A percentile compares a stretch with the other conserved stretches of the same genome.
Conservation (phyloP, 2,797 vertebrate species). For the Sciurus vulgaris region DNA sequence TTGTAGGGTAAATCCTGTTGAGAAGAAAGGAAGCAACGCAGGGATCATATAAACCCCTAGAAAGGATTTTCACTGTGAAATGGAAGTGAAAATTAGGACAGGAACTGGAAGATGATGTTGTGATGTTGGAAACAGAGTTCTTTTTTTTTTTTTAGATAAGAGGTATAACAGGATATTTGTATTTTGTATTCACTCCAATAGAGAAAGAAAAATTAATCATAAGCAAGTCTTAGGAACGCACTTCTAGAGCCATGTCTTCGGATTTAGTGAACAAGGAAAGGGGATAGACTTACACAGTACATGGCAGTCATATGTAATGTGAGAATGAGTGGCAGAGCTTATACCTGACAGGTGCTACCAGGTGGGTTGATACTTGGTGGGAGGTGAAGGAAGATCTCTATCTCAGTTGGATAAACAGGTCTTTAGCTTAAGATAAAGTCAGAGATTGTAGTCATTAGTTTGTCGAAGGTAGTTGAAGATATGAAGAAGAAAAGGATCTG, state of each 20-base stretch:
- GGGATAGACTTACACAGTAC: neutral
- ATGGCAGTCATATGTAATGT: neutral
- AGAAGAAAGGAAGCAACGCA: neutral
- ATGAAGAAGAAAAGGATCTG: neutral
- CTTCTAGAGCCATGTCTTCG: neutral
- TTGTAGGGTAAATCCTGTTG: neutral
- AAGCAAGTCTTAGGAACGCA: neutral
- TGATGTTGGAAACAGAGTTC: neutral
- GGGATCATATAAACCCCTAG: too few species aligned
- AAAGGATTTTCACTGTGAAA: neutral
- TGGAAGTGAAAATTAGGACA: neutral
- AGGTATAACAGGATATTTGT: neutral
- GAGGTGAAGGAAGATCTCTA: neutral
- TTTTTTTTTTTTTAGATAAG: neutral
- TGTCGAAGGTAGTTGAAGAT: neutral
- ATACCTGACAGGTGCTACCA: neutral
- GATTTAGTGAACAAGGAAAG: neutral
- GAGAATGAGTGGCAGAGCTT: neutral
- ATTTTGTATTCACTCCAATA: neutral
- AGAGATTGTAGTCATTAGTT: neutral
- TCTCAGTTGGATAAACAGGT: neutral
- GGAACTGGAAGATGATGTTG: neutral
- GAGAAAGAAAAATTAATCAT: neutral
- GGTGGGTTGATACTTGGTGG: neutral
- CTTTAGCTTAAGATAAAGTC: neutral